Evolutionary conservation across 2,888 invertebrate species (phyloP).

Genomic region (Leptogaster cylindrica): DNA sequence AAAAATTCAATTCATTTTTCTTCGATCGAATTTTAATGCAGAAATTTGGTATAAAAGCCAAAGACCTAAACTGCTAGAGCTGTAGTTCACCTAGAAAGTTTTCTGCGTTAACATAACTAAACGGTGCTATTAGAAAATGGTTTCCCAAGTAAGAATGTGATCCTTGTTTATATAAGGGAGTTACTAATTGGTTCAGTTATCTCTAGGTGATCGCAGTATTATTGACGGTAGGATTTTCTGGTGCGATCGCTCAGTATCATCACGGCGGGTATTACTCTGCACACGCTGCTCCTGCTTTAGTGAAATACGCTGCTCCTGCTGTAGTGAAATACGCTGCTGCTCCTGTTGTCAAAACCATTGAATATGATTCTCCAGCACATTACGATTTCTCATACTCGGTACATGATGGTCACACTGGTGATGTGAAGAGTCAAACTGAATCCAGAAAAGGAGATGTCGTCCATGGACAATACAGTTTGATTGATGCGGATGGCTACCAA

Average conservation of each 20-base stretch:
- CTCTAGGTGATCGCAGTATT: slow-evolving; percentile 54
- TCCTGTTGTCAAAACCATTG: slow-evolving; percentile 41
- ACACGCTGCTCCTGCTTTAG: slow-evolving; percentile 49
- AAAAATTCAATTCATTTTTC: slow-evolving; percentile 27
- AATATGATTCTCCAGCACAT: slow-evolving; percentile 60
- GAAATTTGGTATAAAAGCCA: slow-evolving; percentile 56
- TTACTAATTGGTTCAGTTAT: background rate
- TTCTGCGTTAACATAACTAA: slow-evolving; percentile 51
- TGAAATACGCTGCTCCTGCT: slow-evolving; percentile 52
- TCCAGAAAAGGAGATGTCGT: slow-evolving; percentile 65
- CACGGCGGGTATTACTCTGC: too few relatives aligned
- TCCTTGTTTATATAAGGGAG: background rate
- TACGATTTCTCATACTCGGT: slow-evolving; percentile 64
- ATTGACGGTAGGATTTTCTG: slow-evolving; percentile 53
- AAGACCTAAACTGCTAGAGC: slow-evolving; percentile 54
- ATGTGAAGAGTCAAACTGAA: slow-evolving; percentile 63
- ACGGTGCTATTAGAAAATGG: slow-evolving; percentile 40
- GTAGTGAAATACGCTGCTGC: slow-evolving; percentile 43
- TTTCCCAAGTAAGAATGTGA: slow-evolving; percentile 30
- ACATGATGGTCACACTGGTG: slow-evolving; percentile 64
- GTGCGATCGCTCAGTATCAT: too few relatives aligned
- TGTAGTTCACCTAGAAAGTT: slow-evolving; percentile 59
- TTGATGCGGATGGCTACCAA: slow-evolving; percentile 65
- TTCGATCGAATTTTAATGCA: slow-evolving; percentile 19
- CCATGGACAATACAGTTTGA: slow-evolving; percentile 64